Percentiles rank a stretch among this genome's conserved stretches.
Evolutionary conservation across 1,140 invertebrate genomes (phyloP).

Genomic region (Solenopsis invicta): DNA sequence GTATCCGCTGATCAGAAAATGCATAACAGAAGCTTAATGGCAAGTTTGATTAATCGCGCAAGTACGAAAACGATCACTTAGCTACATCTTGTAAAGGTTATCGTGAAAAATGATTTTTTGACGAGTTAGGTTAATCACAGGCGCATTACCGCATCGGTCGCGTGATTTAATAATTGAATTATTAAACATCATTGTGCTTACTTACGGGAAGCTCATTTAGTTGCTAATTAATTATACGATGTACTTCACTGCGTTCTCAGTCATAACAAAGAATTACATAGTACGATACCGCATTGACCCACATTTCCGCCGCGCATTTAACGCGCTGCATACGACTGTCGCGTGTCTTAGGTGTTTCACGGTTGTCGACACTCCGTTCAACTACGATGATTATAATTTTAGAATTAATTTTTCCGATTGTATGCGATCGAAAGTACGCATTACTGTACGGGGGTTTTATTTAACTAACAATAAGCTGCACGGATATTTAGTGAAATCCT

Average conservation of each 20-base stretch:
- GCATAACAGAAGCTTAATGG: background rate
- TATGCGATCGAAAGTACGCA: background rate
- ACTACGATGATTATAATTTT: background rate
- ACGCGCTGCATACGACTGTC: slow-evolving; percentile 22
- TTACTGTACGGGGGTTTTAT: background rate
- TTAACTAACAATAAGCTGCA: background rate
- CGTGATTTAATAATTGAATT: slow-evolving; percentile 2
- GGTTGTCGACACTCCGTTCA: background rate
- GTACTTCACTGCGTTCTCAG: slow-evolving; percentile 23
- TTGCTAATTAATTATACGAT: slow-evolving; percentile 18
- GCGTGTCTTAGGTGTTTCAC: background rate
- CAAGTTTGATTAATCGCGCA: slow-evolving; percentile 27
- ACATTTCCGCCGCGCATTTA: slow-evolving; percentile 30
- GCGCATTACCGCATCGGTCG: background rate
- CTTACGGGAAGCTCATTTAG: background rate
- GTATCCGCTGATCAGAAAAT: background rate
- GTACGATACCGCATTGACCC: slow-evolving; percentile 42
- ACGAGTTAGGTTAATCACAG: background rate
- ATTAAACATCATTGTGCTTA: background rate
- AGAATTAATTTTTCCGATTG: background rate
- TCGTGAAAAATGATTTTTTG: slow-evolving; percentile 10
- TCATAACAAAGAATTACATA: slow-evolving; percentile 41
- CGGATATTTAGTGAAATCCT: background rate
- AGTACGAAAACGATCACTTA: background rate
- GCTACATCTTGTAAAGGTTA: background rate